phyloP scores from a whole-genome alignment of 2,797 vertebrate genomes.

The Corythornis leucogaster region DNA sequence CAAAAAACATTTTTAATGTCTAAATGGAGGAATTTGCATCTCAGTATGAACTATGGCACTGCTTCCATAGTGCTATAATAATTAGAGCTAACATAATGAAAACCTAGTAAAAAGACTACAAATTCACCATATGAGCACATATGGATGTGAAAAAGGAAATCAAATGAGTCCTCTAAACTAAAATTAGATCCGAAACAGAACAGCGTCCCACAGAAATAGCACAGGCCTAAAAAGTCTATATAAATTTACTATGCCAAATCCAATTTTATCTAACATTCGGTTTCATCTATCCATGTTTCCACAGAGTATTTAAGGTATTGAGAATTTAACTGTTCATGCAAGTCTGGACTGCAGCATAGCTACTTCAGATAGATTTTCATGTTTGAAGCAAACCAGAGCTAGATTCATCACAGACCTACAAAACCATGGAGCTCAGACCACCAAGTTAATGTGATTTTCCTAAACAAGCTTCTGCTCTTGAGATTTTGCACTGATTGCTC shows the following conservation, averaged over 20 bases:
- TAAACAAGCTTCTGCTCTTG: background rate
- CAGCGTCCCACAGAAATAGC: slow-evolving; percentile 60
- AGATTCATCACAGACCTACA: background rate
- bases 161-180: slow-evolving; percentile 55
- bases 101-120: slow-evolving; percentile 62
- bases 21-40: background rate
- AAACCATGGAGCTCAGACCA: background rate
- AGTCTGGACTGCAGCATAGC: background rate
- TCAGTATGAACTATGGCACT: slow-evolving; percentile 28
- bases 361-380: background rate
- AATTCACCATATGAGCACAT: slow-evolving; percentile 61
- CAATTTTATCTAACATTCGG: slow-evolving; percentile 51
- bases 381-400: slow-evolving; percentile 1
- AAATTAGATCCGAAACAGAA: slow-evolving; percentile 71
- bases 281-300: slow-evolving; percentile 48
- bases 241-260: slow-evolving; percentile 66
- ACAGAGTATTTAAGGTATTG: slow-evolving; percentile 35
- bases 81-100: slow-evolving; percentile 66
- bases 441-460: background rate
- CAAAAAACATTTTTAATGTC: background rate
- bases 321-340: slow-evolving; percentile 33
- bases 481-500: background rate
- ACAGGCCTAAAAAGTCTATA: slow-evolving; percentile 49
- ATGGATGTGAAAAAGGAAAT: slow-evolving; percentile 68
- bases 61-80: slow-evolving; percentile 41